phyloP scores from a whole-genome alignment of 2,888 invertebrate genomes.

The Acleris laterana region DNA sequence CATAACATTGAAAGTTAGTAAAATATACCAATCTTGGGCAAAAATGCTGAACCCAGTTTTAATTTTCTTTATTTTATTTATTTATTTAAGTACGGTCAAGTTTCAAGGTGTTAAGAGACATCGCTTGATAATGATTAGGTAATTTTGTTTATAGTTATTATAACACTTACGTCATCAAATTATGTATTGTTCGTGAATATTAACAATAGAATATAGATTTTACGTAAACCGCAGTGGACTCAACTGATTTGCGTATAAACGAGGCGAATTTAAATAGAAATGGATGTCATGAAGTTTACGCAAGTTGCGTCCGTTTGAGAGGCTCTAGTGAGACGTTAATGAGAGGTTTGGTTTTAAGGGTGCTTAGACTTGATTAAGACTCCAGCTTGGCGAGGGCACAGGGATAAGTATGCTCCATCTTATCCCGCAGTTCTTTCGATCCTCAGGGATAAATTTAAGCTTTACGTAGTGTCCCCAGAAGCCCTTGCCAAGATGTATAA shows the following conservation, averaged over 20 bases:
- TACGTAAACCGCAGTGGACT: conserved; percentile 7
- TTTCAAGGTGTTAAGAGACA: no score
- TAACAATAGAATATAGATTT: conserved; percentile 3
- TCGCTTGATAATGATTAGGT: background rate
- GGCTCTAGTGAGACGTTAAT: conserved; percentile 14
- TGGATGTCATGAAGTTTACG: conserved; percentile 7
- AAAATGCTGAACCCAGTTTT: no score
- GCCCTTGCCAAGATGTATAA: no score
- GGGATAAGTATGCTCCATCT: no score
- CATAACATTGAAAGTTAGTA: no score
- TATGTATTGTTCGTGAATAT: background rate
- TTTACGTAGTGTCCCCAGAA: no score
- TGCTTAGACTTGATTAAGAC: background rate
- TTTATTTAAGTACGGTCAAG: no score
- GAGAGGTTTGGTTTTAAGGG: conserved; percentile 12
- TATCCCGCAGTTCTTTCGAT: no score
- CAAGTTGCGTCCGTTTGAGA: conserved; percentile 1
- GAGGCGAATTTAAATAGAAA: conserved; percentile 15
- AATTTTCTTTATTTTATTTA: no score
- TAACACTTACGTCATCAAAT: background rate
- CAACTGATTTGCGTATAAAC: conserved; percentile 12
- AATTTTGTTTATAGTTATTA: background rate
- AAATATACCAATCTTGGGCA: no score
- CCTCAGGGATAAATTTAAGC: no score
- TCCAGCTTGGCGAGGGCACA: background rate